Conservation (phyloP, 1,140 invertebrate genomes). For the Plectrocnemia conspersa region DNA sequence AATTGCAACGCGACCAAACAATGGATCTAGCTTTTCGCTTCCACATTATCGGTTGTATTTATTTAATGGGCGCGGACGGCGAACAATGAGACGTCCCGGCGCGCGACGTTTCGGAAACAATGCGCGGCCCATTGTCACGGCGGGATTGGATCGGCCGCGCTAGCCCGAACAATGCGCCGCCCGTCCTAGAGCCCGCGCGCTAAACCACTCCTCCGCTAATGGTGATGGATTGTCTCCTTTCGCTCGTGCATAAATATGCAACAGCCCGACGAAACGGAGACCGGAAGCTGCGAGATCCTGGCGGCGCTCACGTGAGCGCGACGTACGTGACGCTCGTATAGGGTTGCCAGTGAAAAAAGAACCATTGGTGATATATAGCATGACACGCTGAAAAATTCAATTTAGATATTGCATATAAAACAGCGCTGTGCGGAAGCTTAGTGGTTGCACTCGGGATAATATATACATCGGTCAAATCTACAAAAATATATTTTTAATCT, state of each 20-base stretch:
- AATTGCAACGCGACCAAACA: constrained; percentile 16
- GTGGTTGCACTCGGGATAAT: no score
- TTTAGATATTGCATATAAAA: neutral
- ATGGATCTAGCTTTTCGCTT: neutral
- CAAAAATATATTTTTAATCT: no score
- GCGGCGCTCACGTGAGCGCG: neutral
- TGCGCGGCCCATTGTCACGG: constrained; percentile 1
- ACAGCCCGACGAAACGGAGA: neutral
- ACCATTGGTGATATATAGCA: neutral
- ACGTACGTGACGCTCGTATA: neutral
- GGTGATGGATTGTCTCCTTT: no score
- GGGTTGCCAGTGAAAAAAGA: neutral
- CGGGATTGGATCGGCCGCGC: neutral
- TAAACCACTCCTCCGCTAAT: neutral
- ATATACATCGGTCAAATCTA: no score
- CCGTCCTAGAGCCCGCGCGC: neutral
- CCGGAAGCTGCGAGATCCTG: neutral
- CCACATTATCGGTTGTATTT: constrained; percentile 16
- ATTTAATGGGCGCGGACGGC: constrained; percentile 13
- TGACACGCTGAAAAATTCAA: neutral
- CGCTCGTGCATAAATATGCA: neutral
- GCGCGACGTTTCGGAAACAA: constrained; percentile 13
- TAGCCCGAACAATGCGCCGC: neutral
- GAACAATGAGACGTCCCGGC: neutral
- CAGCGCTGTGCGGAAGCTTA: no score